These are phyloP conservation scores for Cephalopachus bancanus DNA, from an alignment of 2,797 vertebrate genomes.

Conservation along the genomic window DNA sequence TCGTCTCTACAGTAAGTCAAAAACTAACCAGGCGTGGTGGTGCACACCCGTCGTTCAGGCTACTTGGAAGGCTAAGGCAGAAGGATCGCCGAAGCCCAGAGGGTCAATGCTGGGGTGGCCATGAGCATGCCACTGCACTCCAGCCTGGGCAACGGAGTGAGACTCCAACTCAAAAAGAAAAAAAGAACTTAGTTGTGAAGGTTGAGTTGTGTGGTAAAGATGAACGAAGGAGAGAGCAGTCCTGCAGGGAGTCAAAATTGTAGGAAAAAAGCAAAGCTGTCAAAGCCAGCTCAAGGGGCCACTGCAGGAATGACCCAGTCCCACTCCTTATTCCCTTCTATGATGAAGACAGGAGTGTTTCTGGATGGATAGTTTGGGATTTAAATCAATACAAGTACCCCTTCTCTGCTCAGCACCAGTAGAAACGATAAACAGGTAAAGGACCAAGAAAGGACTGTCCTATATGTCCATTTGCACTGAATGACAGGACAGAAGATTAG, in stretches of 20 bases:
- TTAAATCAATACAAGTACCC: not conserved
- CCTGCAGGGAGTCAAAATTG: not conserved
- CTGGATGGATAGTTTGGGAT: not conserved
- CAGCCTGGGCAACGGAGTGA: too few species aligned
- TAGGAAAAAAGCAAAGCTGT: not conserved
- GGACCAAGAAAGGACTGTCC: not conserved
- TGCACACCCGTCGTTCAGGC: too few species aligned
- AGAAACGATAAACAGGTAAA: not conserved
- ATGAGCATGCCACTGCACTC: too few species aligned
- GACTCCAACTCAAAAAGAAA: too few species aligned
- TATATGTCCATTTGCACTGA: too few species aligned
- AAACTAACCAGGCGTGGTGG: too few species aligned
- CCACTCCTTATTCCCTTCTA: not conserved
- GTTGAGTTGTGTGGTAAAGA: not conserved
- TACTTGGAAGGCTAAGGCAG: too few species aligned
- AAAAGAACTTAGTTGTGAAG: not conserved
- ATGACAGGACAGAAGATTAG: fast-evolving
- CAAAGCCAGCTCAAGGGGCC: not conserved
- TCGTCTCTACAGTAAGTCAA: too few species aligned
- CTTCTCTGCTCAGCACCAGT: not conserved
- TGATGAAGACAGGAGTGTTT: not conserved
- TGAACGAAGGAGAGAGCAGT: not conserved
- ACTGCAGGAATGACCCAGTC: not conserved
- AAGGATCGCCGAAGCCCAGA: too few species aligned
- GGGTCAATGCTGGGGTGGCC: too few species aligned